Base-by-base conservation (phyloP, 2,797 vertebrate species). In the Fringilla coelebs region DNA sequence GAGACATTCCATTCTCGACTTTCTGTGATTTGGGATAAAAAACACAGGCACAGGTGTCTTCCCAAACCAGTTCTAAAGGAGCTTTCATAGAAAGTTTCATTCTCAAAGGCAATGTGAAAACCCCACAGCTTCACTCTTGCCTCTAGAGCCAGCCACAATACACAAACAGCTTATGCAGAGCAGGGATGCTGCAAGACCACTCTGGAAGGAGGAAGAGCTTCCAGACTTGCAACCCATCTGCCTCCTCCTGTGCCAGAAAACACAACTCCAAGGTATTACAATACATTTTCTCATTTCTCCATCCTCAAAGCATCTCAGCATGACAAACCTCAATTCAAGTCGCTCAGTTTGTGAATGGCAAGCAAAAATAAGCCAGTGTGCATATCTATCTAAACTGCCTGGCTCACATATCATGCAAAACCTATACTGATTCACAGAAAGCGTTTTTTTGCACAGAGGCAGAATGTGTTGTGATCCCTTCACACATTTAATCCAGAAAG, bases 171-270 rank as follows among this genome's bases (percentile, higher is more conserved):
- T 61, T 31, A 31, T 1, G 2, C 29, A 65, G 62, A 63, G 7
- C 26, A 76, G 48, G 19, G 34, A 72, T 51, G 43, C 22, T 48
- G n/a, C 49, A 55, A 1, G 1, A 79, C 13, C n/a, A 49, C 52
- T 51, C 22, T 8, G 21, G 54, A 62, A 40, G 2, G 2, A 87
- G 34, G 21, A 79, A 34, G 9, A 62, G 14, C 38, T 82, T 34
- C 58, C 34, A 40, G 67, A 46, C 41, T 60, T 1, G 1, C 8
- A 38, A 2, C 18, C 8, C 21, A 1, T 5, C 17, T 10, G 17
- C 46, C 14, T 48, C 45, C 52, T 45, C 45, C 45, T 55, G 46
- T 6, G 7, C 61, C 2, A 2, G 43, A 63, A 34, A 90, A 74
- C 20, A 22, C 55, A 86, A 45, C 8, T 46, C 43, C 36, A 58